Evolutionary conservation across 2,113 vertebrate genomes (phyloP).

Genomic region (Cinclus mexicanus): DNA sequence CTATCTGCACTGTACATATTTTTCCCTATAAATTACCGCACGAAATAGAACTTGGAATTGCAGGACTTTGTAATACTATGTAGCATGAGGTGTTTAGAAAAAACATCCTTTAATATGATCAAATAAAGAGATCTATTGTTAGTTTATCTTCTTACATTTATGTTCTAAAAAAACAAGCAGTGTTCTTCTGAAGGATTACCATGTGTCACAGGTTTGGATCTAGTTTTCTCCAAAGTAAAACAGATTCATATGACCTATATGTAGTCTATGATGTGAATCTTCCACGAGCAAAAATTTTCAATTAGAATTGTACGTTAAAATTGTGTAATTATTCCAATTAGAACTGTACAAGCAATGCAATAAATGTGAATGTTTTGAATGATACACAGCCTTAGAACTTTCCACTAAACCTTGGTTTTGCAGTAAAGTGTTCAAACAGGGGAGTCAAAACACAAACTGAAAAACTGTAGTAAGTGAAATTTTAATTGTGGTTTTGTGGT

Average conservation of each 20-base stretch:
- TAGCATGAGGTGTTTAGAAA: background rate
- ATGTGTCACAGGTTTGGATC: background rate
- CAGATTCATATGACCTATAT: background rate
- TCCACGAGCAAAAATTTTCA: background rate
- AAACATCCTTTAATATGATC: background rate
- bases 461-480: background rate
- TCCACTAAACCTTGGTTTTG: background rate
- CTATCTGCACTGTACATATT: background rate
- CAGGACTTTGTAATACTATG: background rate
- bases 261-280: background rate
- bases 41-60: background rate
- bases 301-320: background rate
- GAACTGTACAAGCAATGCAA: background rate
- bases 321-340: too few relatives aligned
- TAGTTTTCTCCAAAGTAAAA: background rate
- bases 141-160: background rate
- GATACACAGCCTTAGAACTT: background rate
- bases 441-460: background rate
- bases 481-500: background rate
- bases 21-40: background rate
- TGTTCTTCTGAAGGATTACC: background rate
- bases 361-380: background rate
- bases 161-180: background rate
- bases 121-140: background rate
- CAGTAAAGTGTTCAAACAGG: background rate